A percentile compares a stretch with the other conserved stretches of the same genome.
Evolutionary conservation across 64 coral and sea anemone genomes (phyloP).

Genomic region (Actinia tenebrosa): DNA sequence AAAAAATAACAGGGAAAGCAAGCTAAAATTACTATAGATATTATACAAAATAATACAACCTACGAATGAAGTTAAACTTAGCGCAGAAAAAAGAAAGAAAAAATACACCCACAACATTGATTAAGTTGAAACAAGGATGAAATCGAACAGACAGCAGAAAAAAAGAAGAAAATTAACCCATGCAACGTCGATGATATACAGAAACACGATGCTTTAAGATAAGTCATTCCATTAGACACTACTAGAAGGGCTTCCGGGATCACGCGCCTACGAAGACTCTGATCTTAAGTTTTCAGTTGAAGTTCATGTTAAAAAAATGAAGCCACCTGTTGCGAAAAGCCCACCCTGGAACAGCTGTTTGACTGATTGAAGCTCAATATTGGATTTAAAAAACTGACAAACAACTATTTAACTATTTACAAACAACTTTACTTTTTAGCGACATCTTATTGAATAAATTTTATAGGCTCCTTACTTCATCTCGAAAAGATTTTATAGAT

Average conservation of each 20-base stretch:
- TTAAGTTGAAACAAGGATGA: neutral
- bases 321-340: neutral
- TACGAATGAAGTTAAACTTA: neutral
- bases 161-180: no score
- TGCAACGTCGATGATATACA: neutral
- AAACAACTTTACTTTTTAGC: no score
- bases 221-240: neutral
- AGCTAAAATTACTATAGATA: neutral
- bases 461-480: no score
- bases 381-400: neutral
- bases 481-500: no score
- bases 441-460: no score
- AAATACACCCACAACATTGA: neutral
- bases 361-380: neutral
- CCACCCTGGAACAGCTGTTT: neutral
- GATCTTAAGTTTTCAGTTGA: neutral
- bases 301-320: neutral
- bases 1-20: neutral
- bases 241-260: neutral
- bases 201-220: neutral
- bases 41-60: neutral
- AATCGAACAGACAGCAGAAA: no score
- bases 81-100: neutral
- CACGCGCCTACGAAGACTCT: neutral
- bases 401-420: no score